Evolutionary conservation across 2,797 vertebrate species (phyloP).

Genomic region (Bucorvus abyssinicus): DNA sequence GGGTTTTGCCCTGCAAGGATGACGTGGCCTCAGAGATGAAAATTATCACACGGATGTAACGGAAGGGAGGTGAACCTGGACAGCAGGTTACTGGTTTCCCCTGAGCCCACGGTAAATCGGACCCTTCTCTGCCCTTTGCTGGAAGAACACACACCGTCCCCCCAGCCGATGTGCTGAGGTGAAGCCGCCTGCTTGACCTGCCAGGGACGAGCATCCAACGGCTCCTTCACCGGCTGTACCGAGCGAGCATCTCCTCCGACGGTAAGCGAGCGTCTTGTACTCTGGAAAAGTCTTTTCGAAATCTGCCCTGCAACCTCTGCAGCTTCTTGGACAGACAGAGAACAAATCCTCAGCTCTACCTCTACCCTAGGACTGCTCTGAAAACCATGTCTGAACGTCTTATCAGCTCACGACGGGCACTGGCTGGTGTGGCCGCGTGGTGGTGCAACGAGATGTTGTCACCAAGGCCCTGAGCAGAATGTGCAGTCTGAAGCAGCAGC

Average conservation of each 20-base stretch:
- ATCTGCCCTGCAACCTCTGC: neutral
- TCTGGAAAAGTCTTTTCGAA: too few relatives aligned
- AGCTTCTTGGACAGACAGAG: neutral
- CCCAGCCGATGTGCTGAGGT: neutral
- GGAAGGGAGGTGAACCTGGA: neutral
- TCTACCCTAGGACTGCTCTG: neutral
- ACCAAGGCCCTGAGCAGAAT: neutral
- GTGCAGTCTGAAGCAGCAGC: neutral
- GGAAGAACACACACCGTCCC: neutral
- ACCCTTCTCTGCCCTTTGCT: neutral
- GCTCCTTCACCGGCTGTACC: neutral
- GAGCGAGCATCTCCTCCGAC: neutral
- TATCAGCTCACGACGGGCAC: too few relatives aligned
- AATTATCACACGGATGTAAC: neutral
- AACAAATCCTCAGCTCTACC: neutral
- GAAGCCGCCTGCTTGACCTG: neutral
- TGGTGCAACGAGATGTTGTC: conserved; percentile 16
- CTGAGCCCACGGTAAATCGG: neutral
- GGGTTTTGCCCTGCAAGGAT: neutral
- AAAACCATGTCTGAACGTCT: neutral
- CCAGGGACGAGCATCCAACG: neutral
- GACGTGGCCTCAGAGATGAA: neutral
- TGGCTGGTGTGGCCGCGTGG: conserved; percentile 15
- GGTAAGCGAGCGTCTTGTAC: neutral
- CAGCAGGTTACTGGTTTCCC: neutral